Evolutionary conservation across 2,888 invertebrate genomes (phyloP).

Genomic region (Argynnis bischoffii): DNA sequence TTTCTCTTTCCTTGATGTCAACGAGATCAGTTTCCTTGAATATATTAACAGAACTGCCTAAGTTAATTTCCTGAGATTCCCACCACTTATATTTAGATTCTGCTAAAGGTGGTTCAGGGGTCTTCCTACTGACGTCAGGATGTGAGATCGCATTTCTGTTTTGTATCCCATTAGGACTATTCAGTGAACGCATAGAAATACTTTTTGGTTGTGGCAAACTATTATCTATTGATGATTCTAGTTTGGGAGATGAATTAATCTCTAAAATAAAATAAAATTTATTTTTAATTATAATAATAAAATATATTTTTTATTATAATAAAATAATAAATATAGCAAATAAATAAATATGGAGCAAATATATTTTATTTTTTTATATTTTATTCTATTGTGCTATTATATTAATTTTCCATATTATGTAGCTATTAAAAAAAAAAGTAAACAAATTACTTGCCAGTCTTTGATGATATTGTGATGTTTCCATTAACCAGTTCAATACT

Average conservation of each 20-base stretch:
- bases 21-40: constrained; percentile 66
- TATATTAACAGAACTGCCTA: constrained; percentile 84
- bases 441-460: constrained; percentile 51
- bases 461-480: constrained; percentile 54
- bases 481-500: constrained; percentile 60
- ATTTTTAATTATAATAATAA: background rate
- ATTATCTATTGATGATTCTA: constrained; percentile 53
- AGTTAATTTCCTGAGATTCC: constrained; percentile 82
- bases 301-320: background rate
- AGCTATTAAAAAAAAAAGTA: background rate
- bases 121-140: constrained; percentile 65
- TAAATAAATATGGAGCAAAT: too few relatives aligned
- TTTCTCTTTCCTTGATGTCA: constrained; percentile 42
- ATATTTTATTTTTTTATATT: too few relatives aligned
- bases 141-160: constrained; percentile 70
- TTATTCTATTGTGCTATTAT: too few relatives aligned
- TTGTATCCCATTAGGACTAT: constrained; percentile 56
- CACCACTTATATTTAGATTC: constrained; percentile 78
- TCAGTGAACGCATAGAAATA: constrained; percentile 67
- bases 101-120: constrained; percentile 51
- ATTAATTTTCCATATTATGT: too few relatives aligned
- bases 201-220: constrained; percentile 59
- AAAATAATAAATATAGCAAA: too few relatives aligned
- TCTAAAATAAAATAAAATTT: background rate
- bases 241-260: constrained; percentile 47